Percentiles rank a stretch among this genome's conserved stretches.
phyloP scores from a whole-genome alignment of 2,113 vertebrate species.

The Probosciger aterrimus region DNA sequence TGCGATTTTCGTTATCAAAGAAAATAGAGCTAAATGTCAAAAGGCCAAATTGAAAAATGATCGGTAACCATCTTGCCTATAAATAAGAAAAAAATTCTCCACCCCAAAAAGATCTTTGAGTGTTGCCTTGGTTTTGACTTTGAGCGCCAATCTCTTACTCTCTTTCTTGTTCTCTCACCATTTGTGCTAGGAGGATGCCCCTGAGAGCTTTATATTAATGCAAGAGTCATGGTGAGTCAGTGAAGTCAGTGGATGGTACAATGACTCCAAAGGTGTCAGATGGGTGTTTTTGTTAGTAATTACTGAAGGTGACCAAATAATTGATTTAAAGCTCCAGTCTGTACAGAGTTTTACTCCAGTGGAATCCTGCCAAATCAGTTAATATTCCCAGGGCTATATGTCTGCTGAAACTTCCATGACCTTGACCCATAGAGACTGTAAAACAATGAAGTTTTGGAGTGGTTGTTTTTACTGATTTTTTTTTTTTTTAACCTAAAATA shows the following conservation, averaged over 20 bases:
- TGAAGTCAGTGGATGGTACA: not conserved
- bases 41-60: not conserved
- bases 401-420: not conserved
- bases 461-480: not conserved
- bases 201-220: not conserved
- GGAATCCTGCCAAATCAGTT: not conserved
- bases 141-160: not conserved
- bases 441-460: not conserved
- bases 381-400: not conserved
- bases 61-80: not conserved
- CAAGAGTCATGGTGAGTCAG: not conserved
- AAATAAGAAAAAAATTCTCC: not conserved
- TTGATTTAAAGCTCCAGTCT: not conserved
- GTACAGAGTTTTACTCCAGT: not conserved
- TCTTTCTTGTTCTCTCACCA: not conserved
- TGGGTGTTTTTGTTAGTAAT: not conserved
- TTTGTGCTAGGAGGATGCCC: not conserved
- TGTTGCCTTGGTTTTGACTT: not conserved
- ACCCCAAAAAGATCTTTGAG: not conserved
- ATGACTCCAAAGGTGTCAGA: not conserved
- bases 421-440: not conserved
- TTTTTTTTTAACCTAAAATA: not conserved
- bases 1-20: not conserved
- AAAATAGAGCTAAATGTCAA: not conserved
- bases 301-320: not conserved